phyloP scores from a whole-genome alignment of 2,888 invertebrate genomes.

The Phytoseiulus persimilis region DNA sequence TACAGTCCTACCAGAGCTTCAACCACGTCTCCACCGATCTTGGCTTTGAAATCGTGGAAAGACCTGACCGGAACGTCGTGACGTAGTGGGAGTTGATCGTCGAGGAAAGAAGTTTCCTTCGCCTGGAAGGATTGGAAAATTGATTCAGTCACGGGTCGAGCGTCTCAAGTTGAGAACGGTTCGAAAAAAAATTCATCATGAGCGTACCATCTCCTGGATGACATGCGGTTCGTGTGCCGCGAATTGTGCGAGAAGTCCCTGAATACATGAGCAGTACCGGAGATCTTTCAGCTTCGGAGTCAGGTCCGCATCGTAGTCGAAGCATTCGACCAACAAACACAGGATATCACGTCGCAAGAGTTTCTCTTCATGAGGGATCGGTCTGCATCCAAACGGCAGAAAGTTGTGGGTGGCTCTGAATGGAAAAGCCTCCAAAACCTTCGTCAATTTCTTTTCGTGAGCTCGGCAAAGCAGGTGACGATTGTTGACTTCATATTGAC shows the following conservation, averaged over 20 bases:
- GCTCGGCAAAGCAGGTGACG: slow-evolving; percentile 63
- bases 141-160: too few species aligned
- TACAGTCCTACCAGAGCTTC: background rate
- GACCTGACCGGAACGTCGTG: background rate
- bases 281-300: background rate
- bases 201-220: background rate
- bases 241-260: background rate
- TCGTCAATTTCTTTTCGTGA: background rate
- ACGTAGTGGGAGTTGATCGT: background rate
- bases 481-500: slow-evolving; percentile 67
- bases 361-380: background rate
- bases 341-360: background rate
- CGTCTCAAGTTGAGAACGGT: too few species aligned
- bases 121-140: background rate
- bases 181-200: background rate
- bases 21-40: background rate
- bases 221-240: background rate
- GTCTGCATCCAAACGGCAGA: background rate
- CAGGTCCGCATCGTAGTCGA: background rate
- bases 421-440: background rate
- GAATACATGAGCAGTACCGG: background rate
- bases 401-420: background rate
- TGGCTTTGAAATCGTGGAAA: background rate
- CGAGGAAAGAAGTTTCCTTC: background rate
- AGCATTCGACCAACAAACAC: background rate